Evolutionary conservation across 2,797 vertebrate genomes (phyloP).

Genomic region (Sebastes paucispinis): DNA sequence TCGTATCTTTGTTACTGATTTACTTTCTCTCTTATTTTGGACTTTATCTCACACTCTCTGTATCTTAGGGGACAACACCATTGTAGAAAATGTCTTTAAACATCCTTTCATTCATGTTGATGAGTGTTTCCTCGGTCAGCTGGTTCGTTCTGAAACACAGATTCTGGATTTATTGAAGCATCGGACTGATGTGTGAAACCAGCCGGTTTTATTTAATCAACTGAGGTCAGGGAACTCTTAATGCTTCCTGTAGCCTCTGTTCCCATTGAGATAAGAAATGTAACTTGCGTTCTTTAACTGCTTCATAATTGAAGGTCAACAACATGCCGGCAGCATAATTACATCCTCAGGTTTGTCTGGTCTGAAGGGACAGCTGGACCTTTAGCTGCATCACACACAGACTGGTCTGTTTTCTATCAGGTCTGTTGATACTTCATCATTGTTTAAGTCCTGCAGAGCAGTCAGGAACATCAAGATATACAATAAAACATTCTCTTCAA

Average conservation of each 20-base stretch:
- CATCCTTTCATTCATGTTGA: background rate
- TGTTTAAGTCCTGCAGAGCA: background rate
- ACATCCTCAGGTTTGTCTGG: background rate
- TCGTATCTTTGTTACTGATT: too few species aligned
- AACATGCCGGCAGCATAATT: constrained; percentile 16
- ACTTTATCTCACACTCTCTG: background rate
- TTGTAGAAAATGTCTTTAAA: background rate
- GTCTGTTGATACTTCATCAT: background rate
- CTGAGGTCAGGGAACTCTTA: background rate
- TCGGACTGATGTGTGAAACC: background rate
- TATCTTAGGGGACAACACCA: background rate
- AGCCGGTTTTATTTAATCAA: background rate
- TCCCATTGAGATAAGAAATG: constrained; percentile 2
- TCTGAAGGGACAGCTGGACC: background rate
- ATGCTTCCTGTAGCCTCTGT: background rate
- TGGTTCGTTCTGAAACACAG: background rate
- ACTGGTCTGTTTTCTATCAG: background rate
- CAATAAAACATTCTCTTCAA: background rate
- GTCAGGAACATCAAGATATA: background rate
- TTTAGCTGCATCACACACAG: background rate
- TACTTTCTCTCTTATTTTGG: background rate
- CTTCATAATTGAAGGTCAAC: constrained; percentile 40
- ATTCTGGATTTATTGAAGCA: background rate
- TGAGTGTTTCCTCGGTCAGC: background rate
- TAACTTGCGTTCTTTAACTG: constrained; percentile 1